A percentile compares a stretch with the other conserved stretches of the same genome.
These are phyloP conservation scores for Podabrus alpinus DNA, from an alignment of 2,888 invertebrate genomes.

Conservation along the genomic window DNA sequence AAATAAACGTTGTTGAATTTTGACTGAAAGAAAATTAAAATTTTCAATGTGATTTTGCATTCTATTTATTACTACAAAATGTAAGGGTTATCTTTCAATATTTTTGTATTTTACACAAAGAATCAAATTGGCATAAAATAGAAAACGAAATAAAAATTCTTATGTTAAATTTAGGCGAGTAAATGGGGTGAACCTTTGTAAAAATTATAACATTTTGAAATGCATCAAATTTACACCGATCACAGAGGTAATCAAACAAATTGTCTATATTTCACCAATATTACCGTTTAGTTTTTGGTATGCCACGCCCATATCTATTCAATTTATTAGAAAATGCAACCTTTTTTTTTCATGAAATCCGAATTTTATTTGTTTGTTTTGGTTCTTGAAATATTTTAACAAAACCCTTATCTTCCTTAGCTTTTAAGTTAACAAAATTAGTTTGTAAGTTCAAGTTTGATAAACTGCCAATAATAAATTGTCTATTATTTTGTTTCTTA, in stretches of 20 bases:
- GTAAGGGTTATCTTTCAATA: too few relatives aligned
- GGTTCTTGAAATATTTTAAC: neutral
- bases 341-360: neutral
- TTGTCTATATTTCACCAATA: neutral
- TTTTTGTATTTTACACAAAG: too few relatives aligned
- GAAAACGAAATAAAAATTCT: too few relatives aligned
- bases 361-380: neutral
- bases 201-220: too few relatives aligned
- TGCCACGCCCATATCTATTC: neutral
- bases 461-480: constrained; percentile 14
- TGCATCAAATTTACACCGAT: too few relatives aligned
- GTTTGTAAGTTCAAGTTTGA: constrained; percentile 13
- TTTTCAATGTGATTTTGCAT: too few relatives aligned
- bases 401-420: neutral
- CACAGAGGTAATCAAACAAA: neutral
- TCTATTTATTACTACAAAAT: too few relatives aligned
- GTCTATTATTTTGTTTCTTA: neutral
- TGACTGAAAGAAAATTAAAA: too few relatives aligned
- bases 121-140: too few relatives aligned
- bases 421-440: neutral
- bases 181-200: too few relatives aligned
- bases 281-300: neutral
- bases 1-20: too few relatives aligned
- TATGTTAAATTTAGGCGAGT: too few relatives aligned
- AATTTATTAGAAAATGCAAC: neutral